phyloP scores from a whole-genome alignment of 92 coral and sea anemone species.

The Palythoa heliodiscus region DNA sequence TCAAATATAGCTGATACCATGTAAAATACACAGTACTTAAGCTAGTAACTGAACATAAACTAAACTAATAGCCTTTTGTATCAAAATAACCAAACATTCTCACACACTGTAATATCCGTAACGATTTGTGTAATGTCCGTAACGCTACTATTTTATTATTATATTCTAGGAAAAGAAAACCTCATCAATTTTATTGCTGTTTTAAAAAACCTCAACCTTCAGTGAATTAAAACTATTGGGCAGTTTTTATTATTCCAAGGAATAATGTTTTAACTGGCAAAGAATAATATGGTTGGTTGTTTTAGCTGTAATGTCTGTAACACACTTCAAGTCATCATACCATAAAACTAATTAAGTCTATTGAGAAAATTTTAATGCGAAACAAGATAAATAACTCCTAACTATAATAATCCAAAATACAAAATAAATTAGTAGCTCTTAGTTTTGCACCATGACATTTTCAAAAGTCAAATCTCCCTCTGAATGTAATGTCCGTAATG shows the following conservation, averaged over 20 bases:
- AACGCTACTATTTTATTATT: neutral
- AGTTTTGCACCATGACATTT: neutral
- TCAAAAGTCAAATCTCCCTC: neutral
- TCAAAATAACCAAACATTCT: neutral
- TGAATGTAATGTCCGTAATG: neutral
- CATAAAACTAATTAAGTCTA: conserved; percentile 6
- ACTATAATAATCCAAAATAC: conserved; percentile 1
- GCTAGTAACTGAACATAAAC: conserved; percentile 1
- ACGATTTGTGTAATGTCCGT: conserved; percentile 11
- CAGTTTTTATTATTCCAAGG: neutral
- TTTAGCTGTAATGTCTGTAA: neutral
- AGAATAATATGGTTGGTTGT: neutral
- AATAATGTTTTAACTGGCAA: conserved; percentile 7
- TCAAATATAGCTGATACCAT: conserved; percentile 4
- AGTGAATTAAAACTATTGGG: neutral
- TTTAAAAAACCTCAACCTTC: neutral
- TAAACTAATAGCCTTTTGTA: neutral
- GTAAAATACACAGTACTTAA: neutral
- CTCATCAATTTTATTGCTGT: conserved; percentile 8
- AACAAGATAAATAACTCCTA: neutral
- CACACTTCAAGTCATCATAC: neutral
- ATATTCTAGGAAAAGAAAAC: too few relatives aligned
- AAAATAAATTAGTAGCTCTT: neutral
- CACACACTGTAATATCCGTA: conserved; percentile 5
- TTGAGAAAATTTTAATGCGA: neutral